Conservation (phyloP, 1,140 invertebrate species). For the Amphibalanus amphitrite region DNA sequence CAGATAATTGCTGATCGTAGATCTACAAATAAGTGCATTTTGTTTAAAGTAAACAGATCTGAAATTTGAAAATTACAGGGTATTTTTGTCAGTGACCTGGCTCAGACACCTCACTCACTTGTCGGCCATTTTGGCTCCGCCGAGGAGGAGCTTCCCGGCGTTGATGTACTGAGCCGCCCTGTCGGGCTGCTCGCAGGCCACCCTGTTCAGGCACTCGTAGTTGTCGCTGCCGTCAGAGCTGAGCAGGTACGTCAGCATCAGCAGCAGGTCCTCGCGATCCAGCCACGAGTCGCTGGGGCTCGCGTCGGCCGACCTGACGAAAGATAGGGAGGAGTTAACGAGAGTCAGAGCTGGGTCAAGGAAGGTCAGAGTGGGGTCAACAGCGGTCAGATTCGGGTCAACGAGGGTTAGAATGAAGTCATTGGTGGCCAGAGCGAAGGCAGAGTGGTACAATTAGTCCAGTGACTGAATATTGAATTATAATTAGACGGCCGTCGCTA, state of each 20-base stretch:
- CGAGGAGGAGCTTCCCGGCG: constrained; percentile 43
- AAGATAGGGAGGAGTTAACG: neutral
- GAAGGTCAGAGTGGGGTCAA: no score
- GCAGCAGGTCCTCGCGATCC: constrained; percentile 32
- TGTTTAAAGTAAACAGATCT: no score
- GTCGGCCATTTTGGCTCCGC: neutral
- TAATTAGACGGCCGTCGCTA: no score
- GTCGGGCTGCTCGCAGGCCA: constrained; percentile 51
- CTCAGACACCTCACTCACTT: neutral
- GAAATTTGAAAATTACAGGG: no score
- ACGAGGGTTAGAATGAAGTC: neutral
- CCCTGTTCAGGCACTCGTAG: constrained; percentile 50
- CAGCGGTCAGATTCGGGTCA: no score
- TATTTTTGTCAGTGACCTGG: no score
- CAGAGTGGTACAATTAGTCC: neutral
- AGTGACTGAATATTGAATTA: neutral
- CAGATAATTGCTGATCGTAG: no score
- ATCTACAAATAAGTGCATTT: no score
- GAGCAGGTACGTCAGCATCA: constrained; percentile 31
- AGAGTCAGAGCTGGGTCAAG: neutral
- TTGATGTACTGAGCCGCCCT: constrained; percentile 51
- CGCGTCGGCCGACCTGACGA: constrained; percentile 10
- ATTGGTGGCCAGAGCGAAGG: neutral
- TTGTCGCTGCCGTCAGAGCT: constrained; percentile 42
- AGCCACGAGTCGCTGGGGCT: constrained; percentile 14